A percentile compares a stretch with the other conserved stretches of the same genome.
phyloP scores from a whole-genome alignment of 2,797 vertebrate species.

The Hapalemur alaotrensis region DNA sequence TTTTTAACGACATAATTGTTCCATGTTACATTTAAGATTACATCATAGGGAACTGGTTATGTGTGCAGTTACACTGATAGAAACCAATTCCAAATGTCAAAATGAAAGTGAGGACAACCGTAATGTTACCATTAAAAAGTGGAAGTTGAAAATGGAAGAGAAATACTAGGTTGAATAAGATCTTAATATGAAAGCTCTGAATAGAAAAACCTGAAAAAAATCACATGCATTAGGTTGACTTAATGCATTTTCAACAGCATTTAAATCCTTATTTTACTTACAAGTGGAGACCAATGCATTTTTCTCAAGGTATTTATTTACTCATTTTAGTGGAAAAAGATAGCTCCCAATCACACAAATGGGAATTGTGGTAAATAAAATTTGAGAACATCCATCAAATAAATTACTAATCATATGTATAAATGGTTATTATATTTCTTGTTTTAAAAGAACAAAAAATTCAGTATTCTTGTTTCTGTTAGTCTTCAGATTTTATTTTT shows the following conservation, averaged over 20 bases:
- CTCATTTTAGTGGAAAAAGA: constrained; percentile 33
- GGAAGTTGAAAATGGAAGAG: not conserved
- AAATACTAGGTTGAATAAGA: not conserved
- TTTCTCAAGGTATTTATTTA: constrained; percentile 40
- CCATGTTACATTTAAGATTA: constrained; percentile 64
- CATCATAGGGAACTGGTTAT: constrained; percentile 58
- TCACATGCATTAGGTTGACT: not conserved
- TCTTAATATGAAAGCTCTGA: constrained; percentile 26
- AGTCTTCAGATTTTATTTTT: not conserved
- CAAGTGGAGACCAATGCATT: not conserved
- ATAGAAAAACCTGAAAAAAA: constrained; percentile 18
- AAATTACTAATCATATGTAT: not conserved
- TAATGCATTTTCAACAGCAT: not conserved
- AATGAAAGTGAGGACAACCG: constrained; percentile 16
- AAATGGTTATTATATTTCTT: constrained; percentile 10
- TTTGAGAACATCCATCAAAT: constrained; percentile 16
- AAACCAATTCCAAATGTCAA: constrained; percentile 50
- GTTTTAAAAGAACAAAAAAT: constrained; percentile 47
- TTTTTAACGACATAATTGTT: constrained; percentile 71
- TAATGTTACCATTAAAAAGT: constrained; percentile 7
- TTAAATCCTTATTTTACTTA: constrained; percentile 46
- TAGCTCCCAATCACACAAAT: not conserved
- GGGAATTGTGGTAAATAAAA: constrained; percentile 30
- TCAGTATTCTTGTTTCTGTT: constrained; percentile 21
- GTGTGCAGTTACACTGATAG: constrained; percentile 43